Evolutionary conservation across 37 sponge, comb jelly and placozoan genomes (phyloP), one percentile per base, ranked within the genome.

Genomic region (Halichondria panicea): DNA sequence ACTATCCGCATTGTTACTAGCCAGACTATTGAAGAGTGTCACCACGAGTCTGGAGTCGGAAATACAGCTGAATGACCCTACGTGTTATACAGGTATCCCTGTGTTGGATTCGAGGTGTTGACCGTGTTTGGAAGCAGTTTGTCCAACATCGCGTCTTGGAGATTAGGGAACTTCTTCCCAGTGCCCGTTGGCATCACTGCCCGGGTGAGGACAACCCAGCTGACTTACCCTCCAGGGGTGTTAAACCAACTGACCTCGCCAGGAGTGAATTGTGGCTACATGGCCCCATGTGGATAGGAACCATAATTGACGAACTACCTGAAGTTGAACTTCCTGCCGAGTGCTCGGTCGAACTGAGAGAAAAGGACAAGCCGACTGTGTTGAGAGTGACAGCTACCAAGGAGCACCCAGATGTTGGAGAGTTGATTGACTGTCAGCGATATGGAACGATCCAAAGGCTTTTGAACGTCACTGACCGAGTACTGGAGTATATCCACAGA

Each of bases 111-210:
- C 27, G 41, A 15, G 58, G 58, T 4, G 22, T 24, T 9, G 46
- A 68, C 70, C 27, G 35, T 21, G 74, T 35, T n/a, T 72, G 74
- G 74, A 72, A 74, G 61, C 75, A 74, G 75, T 74, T 74, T 37
- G 75, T 74, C 1, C 35, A 58, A n/a, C 34, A 57, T 35, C 55
- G 75, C 1, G 61, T 74, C 7, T 27, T 8, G 0, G 75, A 74
- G 18, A 57, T 74, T 0, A 30, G 60, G 9, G 57, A 13, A 0
- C 61, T 55, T 8, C 9, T 74, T 0, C 59, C 57, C 12, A 13
- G 1, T 5, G 36, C 30, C 22, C n/a, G 37, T 32, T 72, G 74
- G 74, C 57, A 34, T 35, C 58, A 72, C 38, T 72, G 74, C 37
- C 57, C 38, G 18, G 58, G 57, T 38, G 57, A 55, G 19, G 57